Evolutionary conservation across 1,140 invertebrate species (phyloP), one percentile per base, ranked within the genome.

Genomic region (Linepithema humile): DNA sequence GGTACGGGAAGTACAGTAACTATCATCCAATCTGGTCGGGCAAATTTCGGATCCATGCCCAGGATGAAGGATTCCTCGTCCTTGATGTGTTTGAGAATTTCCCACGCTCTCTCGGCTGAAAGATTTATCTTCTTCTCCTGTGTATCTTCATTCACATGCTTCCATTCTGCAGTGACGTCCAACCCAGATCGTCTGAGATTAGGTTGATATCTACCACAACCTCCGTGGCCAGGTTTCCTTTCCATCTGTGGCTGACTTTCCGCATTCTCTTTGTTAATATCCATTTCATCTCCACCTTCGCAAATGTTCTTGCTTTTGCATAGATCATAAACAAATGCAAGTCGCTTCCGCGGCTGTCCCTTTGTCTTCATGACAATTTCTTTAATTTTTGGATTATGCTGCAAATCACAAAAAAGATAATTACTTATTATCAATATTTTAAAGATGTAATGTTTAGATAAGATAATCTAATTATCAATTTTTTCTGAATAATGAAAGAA

Each of bases 11-110:
- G 94, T 4, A 99, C 98, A 7, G 99, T 99, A 2, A 99, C 95
- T 60, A 99, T 97, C 99, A 99, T 99, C 99, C 99, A 99, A 95
- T 99, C 99, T 15, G 99, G 99, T 65, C 99, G 95, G 0, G 99
- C 98, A 95, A 97, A 99, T 93, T 98, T 98, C 0, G 98, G 98
- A 92, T 99, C 98, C 98, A 99, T 99, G 64, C 99, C 99, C 62
- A 99, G 94, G 65, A 99, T 97, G 83, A 98, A 97, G 85, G 98
- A 99, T 91, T 99, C 99, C 92, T 99, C 99, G 94, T 99, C 99
- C 87, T 98, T 97, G 62, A 99, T 99, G 88, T 98, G 97, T 94
- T 99, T 99, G 15, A 99, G 96, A 84, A 99, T 99, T 94, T 99
- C 99, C 95, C 98, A 97, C 0, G 99, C 98, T 85, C 98, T 95